Evolutionary conservation across 2,888 invertebrate species (phyloP).

Genomic region (Xestia rhomboidea): DNA sequence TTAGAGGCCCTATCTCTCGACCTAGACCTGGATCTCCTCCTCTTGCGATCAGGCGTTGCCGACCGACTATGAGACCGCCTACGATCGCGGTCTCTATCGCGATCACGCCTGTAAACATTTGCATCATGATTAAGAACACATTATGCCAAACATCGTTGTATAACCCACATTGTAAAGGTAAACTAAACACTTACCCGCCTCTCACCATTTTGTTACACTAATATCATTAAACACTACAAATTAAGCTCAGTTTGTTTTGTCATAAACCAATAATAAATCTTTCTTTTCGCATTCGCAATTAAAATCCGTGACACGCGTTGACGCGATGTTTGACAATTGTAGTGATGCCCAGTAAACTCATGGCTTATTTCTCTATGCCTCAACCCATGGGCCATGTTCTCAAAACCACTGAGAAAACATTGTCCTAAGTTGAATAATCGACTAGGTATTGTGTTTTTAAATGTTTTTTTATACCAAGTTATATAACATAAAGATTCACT

Average conservation of each 20-base stretch:
- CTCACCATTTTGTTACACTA: slow-evolving; percentile 77
- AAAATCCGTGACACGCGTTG: slow-evolving; percentile 66
- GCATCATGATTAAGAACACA: slow-evolving; percentile 16
- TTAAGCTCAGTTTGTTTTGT: slow-evolving; percentile 38
- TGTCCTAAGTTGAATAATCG: background rate
- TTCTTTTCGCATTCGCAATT: slow-evolving; percentile 39
- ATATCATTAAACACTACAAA: slow-evolving; percentile 52
- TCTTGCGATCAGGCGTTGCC: slow-evolving; percentile 89
- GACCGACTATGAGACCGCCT: slow-evolving; percentile 92
- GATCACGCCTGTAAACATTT: slow-evolving; percentile 81
- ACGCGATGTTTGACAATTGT: slow-evolving; percentile 51
- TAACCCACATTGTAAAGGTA: background rate
- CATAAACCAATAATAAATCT: slow-evolving; percentile 28
- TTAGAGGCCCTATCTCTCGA: slow-evolving; percentile 91
- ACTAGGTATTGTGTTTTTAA: background rate
- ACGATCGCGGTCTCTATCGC: slow-evolving; percentile 86
- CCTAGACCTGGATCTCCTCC: slow-evolving; percentile 90
- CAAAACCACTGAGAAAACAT: background rate
- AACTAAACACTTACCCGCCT: slow-evolving; percentile 81
- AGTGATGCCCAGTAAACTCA: slow-evolving; percentile 22
- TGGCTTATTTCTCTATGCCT: background rate
- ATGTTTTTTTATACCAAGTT: background rate
- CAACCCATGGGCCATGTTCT: background rate
- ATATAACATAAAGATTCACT: background rate
- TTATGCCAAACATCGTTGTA: slow-evolving; percentile 1